Percentiles rank a stretch among this genome's conserved stretches.
These are phyloP conservation scores for Lasioglossum baleicum DNA, from an alignment of 1,140 invertebrate genomes.

Conservation along the genomic window DNA sequence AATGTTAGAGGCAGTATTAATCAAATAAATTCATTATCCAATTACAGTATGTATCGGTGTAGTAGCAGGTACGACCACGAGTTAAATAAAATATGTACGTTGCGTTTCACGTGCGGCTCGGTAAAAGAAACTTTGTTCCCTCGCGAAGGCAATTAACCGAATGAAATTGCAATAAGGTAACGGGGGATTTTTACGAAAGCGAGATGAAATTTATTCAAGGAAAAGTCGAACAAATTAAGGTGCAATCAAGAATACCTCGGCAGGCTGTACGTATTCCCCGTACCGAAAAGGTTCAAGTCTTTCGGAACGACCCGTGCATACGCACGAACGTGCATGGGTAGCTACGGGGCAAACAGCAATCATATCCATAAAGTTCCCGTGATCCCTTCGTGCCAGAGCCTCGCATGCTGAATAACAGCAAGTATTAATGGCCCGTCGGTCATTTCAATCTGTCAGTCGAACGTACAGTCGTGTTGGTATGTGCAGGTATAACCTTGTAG, in stretches of 20 bases:
- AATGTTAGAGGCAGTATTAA: no score
- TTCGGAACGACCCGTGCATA: conserved; percentile 30
- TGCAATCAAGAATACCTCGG: neutral
- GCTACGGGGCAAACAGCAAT: conserved; percentile 52
- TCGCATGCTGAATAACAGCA: conserved; percentile 56
- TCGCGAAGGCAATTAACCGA: no score
- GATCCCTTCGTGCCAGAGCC: conserved; percentile 50
- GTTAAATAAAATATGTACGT: no score
- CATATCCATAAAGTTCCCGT: conserved; percentile 54
- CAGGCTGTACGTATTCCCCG: neutral
- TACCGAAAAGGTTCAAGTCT: neutral
- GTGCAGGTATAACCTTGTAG: conserved; percentile 31
- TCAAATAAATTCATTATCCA: no score
- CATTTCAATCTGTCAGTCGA: conserved; percentile 45
- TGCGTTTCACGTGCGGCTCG: no score
- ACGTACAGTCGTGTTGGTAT: conserved; percentile 15
- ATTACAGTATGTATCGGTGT: no score
- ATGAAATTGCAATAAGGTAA: no score
- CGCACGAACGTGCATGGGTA: conserved; percentile 28
- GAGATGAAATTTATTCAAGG: no score
- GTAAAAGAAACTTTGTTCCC: no score
- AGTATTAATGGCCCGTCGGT: conserved; percentile 51
- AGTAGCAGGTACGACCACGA: no score
- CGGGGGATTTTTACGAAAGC: no score
- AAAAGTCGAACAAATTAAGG: neutral